A percentile compares a stretch with the other conserved stretches of the same genome.
Evolutionary conservation across 2,113 vertebrate species (phyloP).

Genomic region (Pandion haliaetus): DNA sequence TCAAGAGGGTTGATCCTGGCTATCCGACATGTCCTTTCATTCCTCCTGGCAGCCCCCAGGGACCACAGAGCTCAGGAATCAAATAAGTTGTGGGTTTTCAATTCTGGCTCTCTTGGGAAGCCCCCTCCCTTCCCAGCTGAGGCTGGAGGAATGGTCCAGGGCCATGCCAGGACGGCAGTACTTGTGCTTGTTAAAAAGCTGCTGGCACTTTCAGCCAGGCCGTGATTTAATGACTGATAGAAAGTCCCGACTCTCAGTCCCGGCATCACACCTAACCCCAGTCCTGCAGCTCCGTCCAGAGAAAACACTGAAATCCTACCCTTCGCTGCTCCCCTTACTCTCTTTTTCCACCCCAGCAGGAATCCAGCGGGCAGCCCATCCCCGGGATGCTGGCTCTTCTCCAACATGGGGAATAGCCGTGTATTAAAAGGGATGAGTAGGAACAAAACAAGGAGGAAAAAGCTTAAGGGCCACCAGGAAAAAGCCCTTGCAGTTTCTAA

Average conservation of each 20-base stretch:
- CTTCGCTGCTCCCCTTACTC: not conserved
- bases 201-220: not conserved
- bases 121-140: not conserved
- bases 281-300: not conserved
- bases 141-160: not conserved
- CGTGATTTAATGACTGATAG: not conserved
- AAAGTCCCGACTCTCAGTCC: not conserved
- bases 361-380: not conserved
- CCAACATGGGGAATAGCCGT: rapidly evolving
- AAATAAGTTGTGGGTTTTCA: not conserved
- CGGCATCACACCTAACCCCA: not conserved
- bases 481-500: not conserved
- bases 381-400: not conserved
- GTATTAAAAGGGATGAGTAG: not conserved
- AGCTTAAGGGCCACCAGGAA: not conserved
- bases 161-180: not conserved
- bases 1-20: not conserved
- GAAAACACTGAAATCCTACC: not conserved
- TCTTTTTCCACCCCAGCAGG: not conserved
- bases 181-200: not conserved
- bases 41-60: not conserved
- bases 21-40: not conserved
- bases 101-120: not conserved
- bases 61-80: not conserved
- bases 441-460: not conserved